phyloP scores from a whole-genome alignment of 2,888 invertebrate genomes.

The Sisyra terminalis region DNA sequence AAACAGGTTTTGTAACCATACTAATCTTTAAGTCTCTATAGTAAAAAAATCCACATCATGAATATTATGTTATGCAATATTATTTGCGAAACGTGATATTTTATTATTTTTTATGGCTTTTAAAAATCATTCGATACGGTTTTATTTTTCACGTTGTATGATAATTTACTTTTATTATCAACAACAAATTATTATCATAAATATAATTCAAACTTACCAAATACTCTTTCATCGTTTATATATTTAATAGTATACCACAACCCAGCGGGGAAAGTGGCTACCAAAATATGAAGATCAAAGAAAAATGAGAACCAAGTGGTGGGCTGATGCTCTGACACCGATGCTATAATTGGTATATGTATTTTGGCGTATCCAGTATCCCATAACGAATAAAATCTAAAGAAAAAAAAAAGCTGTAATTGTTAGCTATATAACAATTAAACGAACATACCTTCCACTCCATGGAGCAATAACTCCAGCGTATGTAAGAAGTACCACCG shows the following conservation, averaged over 20 bases:
- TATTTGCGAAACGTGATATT: no score
- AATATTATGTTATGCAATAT: no score
- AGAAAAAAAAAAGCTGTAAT: slow-evolving; percentile 8
- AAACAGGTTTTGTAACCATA: no score
- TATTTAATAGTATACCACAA: slow-evolving; percentile 98
- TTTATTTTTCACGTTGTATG: no score
- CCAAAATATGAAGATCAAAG: slow-evolving; percentile 94
- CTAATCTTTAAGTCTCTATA: no score
- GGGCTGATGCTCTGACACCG: slow-evolving; percentile 98
- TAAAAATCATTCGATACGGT: no score
- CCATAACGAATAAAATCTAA: slow-evolving; percentile 92
- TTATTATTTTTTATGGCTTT: no score
- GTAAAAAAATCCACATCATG: no score
- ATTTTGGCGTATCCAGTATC: slow-evolving; percentile 99
- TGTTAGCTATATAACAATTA: slow-evolving; percentile 3
- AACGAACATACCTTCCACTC: slow-evolving; percentile 50
- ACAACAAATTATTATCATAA: no score
- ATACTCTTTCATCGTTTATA: slow-evolving; percentile 92
- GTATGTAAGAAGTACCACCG: slow-evolving; percentile 81
- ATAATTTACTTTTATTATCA: no score
- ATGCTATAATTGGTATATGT: slow-evolving; percentile 98
- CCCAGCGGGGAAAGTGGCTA: slow-evolving; percentile 95
- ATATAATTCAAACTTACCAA: slow-evolving; percentile 46
- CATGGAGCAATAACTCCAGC: slow-evolving; percentile 91
- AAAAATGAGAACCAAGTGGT: slow-evolving; percentile 99